A percentile compares a stretch with the other conserved stretches of the same genome.
phyloP scores from a whole-genome alignment of 1,140 invertebrate species.

The Ostrea denselamellosa region DNA sequence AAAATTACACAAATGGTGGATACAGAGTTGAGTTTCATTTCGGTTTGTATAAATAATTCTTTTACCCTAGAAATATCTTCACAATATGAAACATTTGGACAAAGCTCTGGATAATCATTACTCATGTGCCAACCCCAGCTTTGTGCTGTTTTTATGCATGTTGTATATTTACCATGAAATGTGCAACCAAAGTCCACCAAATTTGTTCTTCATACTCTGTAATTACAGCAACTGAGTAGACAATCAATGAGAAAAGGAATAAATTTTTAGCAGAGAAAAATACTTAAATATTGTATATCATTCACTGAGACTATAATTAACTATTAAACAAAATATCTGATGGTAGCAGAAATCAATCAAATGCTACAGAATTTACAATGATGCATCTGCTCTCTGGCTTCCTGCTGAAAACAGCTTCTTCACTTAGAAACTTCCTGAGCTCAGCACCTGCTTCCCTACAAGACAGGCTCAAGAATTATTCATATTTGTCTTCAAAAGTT shows the following conservation, averaged over 20 bases:
- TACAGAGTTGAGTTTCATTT: background rate
- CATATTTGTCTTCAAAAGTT: constrained; percentile 1
- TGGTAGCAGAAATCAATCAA: background rate
- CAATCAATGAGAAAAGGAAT: background rate
- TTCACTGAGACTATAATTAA: background rate
- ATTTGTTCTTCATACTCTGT: background rate
- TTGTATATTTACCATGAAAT: background rate
- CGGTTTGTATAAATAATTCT: background rate
- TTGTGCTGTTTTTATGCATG: background rate
- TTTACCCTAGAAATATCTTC: background rate
- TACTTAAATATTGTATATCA: constrained; percentile 20
- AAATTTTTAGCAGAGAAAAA: constrained; percentile 11
- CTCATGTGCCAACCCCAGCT: background rate
- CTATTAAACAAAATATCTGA: background rate
- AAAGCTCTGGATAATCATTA: background rate
- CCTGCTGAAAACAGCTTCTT: constrained; percentile 7
- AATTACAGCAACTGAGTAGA: constrained; percentile 29
- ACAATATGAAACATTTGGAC: background rate
- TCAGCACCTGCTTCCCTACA: constrained; percentile 6
- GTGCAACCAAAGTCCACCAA: background rate
- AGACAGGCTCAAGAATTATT: background rate
- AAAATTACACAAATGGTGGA: background rate
- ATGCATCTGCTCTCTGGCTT: constrained; percentile 8
- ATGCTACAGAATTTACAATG: background rate
- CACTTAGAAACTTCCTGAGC: background rate